Percentiles rank a stretch among this genome's conserved stretches.
These are phyloP conservation scores for Meandrina meandrites DNA, from an alignment of 92 coral and sea anemone genomes.

Conservation along the genomic window DNA sequence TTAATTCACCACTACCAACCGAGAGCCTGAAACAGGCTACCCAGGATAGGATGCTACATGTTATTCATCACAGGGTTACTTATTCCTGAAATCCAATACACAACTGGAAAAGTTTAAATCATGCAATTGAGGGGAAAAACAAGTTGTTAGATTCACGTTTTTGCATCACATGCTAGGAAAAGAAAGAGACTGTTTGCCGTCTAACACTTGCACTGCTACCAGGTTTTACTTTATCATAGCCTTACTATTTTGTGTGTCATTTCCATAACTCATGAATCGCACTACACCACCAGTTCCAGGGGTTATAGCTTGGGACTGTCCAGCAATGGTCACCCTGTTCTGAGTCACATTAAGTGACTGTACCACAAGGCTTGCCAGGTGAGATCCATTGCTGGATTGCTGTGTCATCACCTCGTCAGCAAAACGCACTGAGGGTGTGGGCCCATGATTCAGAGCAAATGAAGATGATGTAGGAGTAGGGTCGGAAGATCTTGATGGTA, in stretches of 20 bases:
- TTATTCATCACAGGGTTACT: too few species aligned
- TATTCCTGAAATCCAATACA: too few species aligned
- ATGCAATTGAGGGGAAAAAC: too few species aligned
- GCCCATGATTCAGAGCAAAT: conserved; percentile 57
- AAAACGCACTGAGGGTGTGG: conserved; percentile 80
- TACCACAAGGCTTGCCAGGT: conserved; percentile 76
- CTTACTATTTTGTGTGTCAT: conserved; percentile 87
- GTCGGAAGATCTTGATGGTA: conserved; percentile 59
- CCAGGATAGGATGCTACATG: too few species aligned
- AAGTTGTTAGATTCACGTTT: too few species aligned
- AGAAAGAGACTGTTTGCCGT: too few species aligned
- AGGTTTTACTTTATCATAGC: too few species aligned
- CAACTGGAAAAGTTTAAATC: too few species aligned
- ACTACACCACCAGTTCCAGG: conserved; percentile 59
- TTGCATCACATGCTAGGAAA: too few species aligned
- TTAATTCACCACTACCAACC: too few species aligned
- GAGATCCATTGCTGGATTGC: conserved; percentile 55
- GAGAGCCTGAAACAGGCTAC: too few species aligned
- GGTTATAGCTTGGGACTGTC: conserved; percentile 27
- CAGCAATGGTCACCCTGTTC: conserved; percentile 29
- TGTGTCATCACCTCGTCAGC: conserved; percentile 69
- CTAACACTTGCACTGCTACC: too few species aligned
- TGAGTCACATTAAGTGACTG: conserved; percentile 72
- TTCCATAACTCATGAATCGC: conserved; percentile 64
- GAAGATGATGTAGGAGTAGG: conserved; percentile 68